These are phyloP conservation scores for Oscheius sp. DNA, from an alignment of 1,140 invertebrate genomes.

Conservation along the genomic window DNA sequence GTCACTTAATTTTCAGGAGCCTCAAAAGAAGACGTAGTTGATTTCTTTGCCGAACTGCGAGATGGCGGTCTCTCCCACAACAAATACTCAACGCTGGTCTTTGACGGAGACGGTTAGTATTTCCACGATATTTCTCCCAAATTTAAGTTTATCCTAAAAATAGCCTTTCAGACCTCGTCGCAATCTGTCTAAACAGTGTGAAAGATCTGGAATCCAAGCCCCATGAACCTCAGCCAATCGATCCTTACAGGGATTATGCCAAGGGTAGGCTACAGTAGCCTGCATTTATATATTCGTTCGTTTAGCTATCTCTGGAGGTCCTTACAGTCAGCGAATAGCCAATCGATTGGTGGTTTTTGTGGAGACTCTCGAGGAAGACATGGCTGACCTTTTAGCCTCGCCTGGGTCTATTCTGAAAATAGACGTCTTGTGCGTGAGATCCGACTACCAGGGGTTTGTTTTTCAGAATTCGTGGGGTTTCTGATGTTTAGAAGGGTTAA, in stretches of 20 bases:
- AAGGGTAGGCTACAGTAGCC: not conserved
- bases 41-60: slow-evolving; percentile 23
- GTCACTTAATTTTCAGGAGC: slow-evolving; percentile 1
- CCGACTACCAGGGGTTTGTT: slow-evolving; percentile 22
- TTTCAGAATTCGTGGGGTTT: not conserved
- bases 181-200: slow-evolving; percentile 14
- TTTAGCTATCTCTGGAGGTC: slow-evolving; percentile 8
- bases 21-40: slow-evolving; percentile 22
- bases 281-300: not conserved
- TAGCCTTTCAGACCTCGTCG: slow-evolving; percentile 9
- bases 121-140: not conserved
- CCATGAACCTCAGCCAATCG: not conserved
- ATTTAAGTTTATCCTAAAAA: not conserved
- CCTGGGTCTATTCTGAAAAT: slow-evolving; percentile 17
- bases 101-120: slow-evolving; percentile 8
- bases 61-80: slow-evolving; percentile 16
- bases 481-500: too few species aligned
- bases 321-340: slow-evolving; percentile 1
- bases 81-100: slow-evolving; percentile 13
- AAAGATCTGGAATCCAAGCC: not conserved
- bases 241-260: slow-evolving; percentile 18
- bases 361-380: slow-evolving; percentile 7
- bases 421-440: slow-evolving; percentile 22
- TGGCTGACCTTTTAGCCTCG: not conserved
- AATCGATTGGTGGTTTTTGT: slow-evolving; percentile 20